Conservation (phyloP, 2,113 vertebrate genomes). For the Myotis davidii region DNA sequence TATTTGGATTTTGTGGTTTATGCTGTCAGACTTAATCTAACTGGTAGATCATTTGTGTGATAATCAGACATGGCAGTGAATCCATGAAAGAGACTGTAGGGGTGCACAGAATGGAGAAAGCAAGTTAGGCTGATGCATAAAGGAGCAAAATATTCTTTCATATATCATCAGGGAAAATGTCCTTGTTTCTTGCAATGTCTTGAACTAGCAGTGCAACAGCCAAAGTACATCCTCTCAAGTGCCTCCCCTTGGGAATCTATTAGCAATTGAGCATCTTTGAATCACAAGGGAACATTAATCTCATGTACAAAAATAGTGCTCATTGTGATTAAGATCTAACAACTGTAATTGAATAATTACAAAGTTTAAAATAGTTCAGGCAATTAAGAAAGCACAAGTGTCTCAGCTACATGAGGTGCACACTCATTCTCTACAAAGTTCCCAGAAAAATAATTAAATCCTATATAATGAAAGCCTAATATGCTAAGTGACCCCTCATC, state of each 20-base stretch:
- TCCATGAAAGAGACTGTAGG: not conserved
- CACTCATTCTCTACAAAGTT: too few species aligned
- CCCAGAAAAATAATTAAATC: not conserved
- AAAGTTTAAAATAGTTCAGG: constrained; percentile 9
- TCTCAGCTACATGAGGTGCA: not conserved
- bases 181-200: not conserved
- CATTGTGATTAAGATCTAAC: constrained; percentile 34
- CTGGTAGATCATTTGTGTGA: not conserved
- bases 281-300: constrained; percentile 49
- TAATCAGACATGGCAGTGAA: constrained; percentile 3
- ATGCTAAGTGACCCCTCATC: too few species aligned
- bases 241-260: not conserved
- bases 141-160: not conserved
- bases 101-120: not conserved
- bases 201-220: not conserved
- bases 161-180: not conserved
- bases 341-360: constrained; percentile 39
- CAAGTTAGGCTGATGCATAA: not conserved
- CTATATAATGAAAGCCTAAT: too few species aligned
- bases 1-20: not conserved
- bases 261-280: constrained; percentile 32
- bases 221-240: not conserved
- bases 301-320: constrained; percentile 8
- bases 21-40: not conserved
- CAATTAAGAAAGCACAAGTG: not conserved